Conservation (phyloP, 2,888 invertebrate genomes). For the Diadegma fenestrale region DNA sequence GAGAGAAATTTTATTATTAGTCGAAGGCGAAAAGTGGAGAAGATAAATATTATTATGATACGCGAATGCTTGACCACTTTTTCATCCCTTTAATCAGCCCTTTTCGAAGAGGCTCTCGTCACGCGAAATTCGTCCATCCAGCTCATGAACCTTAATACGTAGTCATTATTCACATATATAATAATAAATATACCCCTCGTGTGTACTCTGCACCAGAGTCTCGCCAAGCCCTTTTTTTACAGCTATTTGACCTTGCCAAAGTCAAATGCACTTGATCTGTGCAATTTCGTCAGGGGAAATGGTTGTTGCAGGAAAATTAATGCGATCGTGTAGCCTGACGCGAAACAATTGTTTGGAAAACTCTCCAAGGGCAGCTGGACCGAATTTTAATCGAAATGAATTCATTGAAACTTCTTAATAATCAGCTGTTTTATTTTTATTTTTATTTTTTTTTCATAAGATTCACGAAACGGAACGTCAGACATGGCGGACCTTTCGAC, state of each 20-base stretch:
- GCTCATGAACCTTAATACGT: conserved; percentile 2
- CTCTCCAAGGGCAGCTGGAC: too few species aligned
- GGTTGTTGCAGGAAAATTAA: not conserved
- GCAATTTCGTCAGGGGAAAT: not conserved
- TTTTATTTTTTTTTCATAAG: conserved; percentile 71
- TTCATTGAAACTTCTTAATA: too few species aligned
- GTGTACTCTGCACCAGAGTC: conserved; percentile 51
- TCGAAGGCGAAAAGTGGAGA: conserved; percentile 22
- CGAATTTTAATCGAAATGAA: not conserved
- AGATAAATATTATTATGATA: conserved; percentile 28
- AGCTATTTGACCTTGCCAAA: not conserved
- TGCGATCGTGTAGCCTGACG: not conserved
- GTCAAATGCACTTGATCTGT: not conserved
- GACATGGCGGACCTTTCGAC: conserved; percentile 81
- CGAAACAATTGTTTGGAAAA: conserved; percentile 16
- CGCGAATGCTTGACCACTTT: conserved; percentile 25
- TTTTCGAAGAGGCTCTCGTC: conserved; percentile 75
- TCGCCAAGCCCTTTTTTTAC: not conserved
- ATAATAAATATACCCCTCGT: conserved; percentile 75
- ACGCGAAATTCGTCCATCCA: conserved; percentile 72
- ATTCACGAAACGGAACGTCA: conserved; percentile 83
- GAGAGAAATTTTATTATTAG: not conserved
- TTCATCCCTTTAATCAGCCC: conserved; percentile 72
- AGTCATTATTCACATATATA: conserved; percentile 73
- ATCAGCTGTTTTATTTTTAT: conserved; percentile 11